Conservation (phyloP, 2,113 vertebrate species). For the Crotalus horridus region DNA sequence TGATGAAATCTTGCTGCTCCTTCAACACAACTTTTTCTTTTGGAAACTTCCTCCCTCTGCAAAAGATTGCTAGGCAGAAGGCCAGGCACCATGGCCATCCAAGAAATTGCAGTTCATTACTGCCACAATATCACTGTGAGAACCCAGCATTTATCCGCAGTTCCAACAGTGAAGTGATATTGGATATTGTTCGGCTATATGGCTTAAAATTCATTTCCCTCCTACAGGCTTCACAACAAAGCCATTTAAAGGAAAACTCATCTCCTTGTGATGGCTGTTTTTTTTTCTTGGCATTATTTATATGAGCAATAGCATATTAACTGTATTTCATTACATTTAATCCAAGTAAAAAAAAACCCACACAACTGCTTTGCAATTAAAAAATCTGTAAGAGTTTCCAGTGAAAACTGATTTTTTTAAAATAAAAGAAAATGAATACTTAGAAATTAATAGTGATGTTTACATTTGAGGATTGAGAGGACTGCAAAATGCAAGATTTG, state of each 20-base stretch:
- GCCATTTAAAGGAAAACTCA: not conserved
- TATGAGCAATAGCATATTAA: not conserved
- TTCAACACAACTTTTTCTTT: not conserved
- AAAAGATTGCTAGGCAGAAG: not conserved
- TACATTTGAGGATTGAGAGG: not conserved
- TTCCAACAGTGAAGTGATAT: not conserved
- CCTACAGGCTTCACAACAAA: not conserved
- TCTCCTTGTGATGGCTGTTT: not conserved
- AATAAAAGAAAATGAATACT: not conserved
- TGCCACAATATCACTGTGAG: not conserved
- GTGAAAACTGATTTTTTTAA: not conserved
- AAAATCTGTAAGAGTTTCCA: not conserved
- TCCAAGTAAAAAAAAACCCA: not conserved
- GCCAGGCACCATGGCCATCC: not conserved
- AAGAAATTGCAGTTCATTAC: not conserved
- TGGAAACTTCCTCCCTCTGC: not conserved
- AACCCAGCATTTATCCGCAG: not conserved
- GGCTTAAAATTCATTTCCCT: not conserved
- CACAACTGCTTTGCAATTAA: not conserved
- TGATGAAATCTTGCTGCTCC: not conserved
- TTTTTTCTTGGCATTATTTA: not conserved
- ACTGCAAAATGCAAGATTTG: not conserved
- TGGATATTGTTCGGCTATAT: not conserved
- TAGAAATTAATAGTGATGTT: not conserved
- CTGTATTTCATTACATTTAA: not conserved